phyloP scores from a whole-genome alignment of 2,888 invertebrate genomes.

The Latrodectus hesperus region DNA sequence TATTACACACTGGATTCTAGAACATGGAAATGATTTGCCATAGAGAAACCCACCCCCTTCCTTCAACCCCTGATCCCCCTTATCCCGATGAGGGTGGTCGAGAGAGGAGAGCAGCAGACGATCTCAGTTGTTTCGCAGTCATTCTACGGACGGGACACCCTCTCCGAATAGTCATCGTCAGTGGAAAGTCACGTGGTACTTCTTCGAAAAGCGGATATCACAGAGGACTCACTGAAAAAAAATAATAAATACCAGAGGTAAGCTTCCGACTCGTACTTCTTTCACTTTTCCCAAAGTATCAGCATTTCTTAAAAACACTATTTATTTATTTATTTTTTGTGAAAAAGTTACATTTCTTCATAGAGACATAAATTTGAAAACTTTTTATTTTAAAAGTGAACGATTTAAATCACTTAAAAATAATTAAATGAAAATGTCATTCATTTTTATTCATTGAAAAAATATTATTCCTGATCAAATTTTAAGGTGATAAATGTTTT shows the following conservation, averaged over 20 bases:
- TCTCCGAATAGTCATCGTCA: slow-evolving; percentile 30
- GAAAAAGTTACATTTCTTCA: too few relatives aligned
- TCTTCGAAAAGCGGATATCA: neutral
- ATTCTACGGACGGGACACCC: slow-evolving; percentile 45
- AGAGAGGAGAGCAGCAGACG: slow-evolving; percentile 32
- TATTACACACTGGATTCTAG: slow-evolving; percentile 32
- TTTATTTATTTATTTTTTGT: too few relatives aligned
- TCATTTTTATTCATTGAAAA: too few relatives aligned
- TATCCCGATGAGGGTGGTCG: slow-evolving; percentile 64
- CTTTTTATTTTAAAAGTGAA: too few relatives aligned
- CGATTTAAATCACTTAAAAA: too few relatives aligned
- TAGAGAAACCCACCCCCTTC: neutral
- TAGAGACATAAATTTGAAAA: too few relatives aligned
- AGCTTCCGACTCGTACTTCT: too few relatives aligned
- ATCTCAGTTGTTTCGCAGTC: slow-evolving; percentile 56
- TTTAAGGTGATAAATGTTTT: too few relatives aligned
- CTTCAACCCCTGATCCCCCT: slow-evolving; percentile 25
- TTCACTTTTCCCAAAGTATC: too few relatives aligned
- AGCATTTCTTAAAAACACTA: too few relatives aligned
- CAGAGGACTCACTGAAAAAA: slow-evolving; percentile 36
- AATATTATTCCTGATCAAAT: too few relatives aligned
- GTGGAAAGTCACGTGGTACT: slow-evolving; percentile 37
- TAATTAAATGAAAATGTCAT: too few relatives aligned
- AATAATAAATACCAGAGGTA: neutral
- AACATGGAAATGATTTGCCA: slow-evolving; percentile 67